Evolutionary conservation across 2,888 invertebrate genomes (phyloP), one percentile per base, ranked within the genome.

Genomic region (Bombylius discolor): DNA sequence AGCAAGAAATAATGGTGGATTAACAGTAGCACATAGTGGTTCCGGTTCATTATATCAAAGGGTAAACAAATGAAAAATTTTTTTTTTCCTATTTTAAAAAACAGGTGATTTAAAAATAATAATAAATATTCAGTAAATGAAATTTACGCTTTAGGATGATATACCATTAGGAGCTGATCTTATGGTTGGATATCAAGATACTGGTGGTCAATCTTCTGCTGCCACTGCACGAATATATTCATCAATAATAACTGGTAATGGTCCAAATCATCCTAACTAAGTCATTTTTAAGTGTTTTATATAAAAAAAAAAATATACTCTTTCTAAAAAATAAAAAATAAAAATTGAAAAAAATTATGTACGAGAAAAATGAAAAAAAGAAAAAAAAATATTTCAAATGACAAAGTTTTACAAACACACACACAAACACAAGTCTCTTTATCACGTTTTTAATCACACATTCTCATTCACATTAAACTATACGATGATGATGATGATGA

Each of bases 191-290:
- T 60, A 60, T 48, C 60, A 58, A 32, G 60, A 60, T 46, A 56
- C 57, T 54, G 58, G 55, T 6, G 53, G 53, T 23, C 53, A 56
- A 45, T 50, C 59, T 42, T 47, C 47, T 31, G 32, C 56, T 9
- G 36, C 53, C 32, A 53, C 51, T 33, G 49, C 49, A 44, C 53
- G 58, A 42, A 57, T 58, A 47, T 56, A 54, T 49, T 45, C 59
- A 36, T 46, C 50, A 31, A 59, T 59, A 56, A 56, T 56, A 34
- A 54, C 59, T 42, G 60, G 60, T 47, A 60, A 60, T 57, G 60
- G 60, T 52, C 57, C 58, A 53, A 58, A 56, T 56, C 60, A 60
- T 56, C 57, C 60, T 56, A 60, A 56, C 57, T 60, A 60, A 58
- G 51, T 55, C 50, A 48, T 53, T 39, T 51, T 48, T 44, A 23